These are phyloP conservation scores for Emesis russula DNA, from an alignment of 2,888 invertebrate species.

Conservation along the genomic window DNA sequence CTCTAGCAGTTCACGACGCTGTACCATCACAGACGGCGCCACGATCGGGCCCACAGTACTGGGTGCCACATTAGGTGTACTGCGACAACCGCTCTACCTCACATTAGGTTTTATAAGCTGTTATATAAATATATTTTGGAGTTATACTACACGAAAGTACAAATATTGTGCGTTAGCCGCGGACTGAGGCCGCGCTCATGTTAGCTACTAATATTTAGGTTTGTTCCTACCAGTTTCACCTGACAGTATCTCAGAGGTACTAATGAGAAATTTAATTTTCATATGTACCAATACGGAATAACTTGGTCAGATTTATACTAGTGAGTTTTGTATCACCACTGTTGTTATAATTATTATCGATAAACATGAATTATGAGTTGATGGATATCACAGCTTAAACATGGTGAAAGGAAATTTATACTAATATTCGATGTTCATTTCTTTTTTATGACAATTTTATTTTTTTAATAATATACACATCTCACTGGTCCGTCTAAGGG, in stretches of 20 bases:
- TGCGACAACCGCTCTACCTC: conserved; percentile 95
- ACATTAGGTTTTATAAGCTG: conserved; percentile 95
- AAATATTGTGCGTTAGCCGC: conserved; percentile 92
- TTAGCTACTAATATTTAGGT: conserved; percentile 91
- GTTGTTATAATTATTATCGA: too few relatives aligned
- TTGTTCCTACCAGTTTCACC: conserved; percentile 7
- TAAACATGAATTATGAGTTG: too few relatives aligned
- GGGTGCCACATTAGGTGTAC: conserved; percentile 90
- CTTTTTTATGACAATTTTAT: too few relatives aligned
- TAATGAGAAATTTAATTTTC: neutral
- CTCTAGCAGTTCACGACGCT: conserved; percentile 13
- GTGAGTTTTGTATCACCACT: too few relatives aligned
- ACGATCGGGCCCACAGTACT: conserved; percentile 87
- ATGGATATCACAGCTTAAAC: too few relatives aligned
- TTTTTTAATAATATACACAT: too few relatives aligned
- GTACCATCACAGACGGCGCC: conserved; percentile 53
- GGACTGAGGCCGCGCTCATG: conserved; percentile 93
- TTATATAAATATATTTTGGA: conserved; percentile 95
- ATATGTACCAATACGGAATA: neutral
- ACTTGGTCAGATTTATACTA: too few relatives aligned
- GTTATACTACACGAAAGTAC: conserved; percentile 93
- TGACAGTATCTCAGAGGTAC: neutral
- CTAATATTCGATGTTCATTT: too few relatives aligned
- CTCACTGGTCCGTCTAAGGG: too few relatives aligned
- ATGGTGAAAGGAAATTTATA: too few relatives aligned